These are phyloP conservation scores for Encarsia formosa DNA, from an alignment of 2,888 invertebrate genomes.

Conservation along the genomic window DNA sequence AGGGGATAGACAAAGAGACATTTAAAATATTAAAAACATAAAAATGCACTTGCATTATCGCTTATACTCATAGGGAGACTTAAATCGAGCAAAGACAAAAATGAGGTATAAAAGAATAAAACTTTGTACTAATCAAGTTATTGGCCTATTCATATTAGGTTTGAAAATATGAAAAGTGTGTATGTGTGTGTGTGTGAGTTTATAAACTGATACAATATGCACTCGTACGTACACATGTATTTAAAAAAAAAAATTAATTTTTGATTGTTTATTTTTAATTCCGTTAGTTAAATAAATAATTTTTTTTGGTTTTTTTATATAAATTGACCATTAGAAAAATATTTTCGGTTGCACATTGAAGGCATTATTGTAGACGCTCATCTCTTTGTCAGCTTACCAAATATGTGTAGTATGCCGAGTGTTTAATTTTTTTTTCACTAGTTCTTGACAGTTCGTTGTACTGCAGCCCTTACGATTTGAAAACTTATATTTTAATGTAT, in stretches of 20 bases:
- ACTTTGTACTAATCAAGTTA: too few relatives aligned
- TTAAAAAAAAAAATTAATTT: too few relatives aligned
- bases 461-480: conserved; percentile 27
- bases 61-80: too few relatives aligned
- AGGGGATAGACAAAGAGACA: conserved; percentile 23
- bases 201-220: not conserved
- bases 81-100: too few relatives aligned
- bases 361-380: conserved; percentile 24
- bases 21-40: too few relatives aligned
- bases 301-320: too few relatives aligned
- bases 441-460: conserved; percentile 18
- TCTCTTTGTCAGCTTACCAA: conserved; percentile 28
- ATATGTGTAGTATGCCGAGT: conserved; percentile 26
- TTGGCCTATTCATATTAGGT: too few relatives aligned
- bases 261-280: too few relatives aligned
- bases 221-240: not conserved
- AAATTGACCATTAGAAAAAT: not conserved
- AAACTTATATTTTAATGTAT: conserved; percentile 3
- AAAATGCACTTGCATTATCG: too few relatives aligned
- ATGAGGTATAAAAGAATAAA: too few relatives aligned
- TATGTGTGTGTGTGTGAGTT: conserved; percentile 17
- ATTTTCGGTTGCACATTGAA: conserved; percentile 3
- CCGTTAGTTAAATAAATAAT: too few relatives aligned
- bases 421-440: conserved; percentile 10
- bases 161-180: not conserved